Evolutionary conservation across 1,140 invertebrate species (phyloP).

Genomic region (Helicorthomorpha holstii): DNA sequence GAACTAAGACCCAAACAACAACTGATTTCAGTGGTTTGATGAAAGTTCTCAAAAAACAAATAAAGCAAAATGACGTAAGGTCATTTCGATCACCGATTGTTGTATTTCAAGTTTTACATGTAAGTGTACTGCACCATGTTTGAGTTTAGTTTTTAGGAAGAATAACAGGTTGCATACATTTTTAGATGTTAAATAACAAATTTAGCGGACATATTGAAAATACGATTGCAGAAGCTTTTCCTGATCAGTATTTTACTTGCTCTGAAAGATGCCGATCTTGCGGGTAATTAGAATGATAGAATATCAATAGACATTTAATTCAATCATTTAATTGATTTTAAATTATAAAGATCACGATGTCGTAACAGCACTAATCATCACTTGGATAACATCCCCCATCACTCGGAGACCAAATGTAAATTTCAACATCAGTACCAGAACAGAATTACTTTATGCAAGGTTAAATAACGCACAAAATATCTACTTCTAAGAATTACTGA

Average conservation of each 20-base stretch:
- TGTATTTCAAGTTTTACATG: conserved; percentile 47
- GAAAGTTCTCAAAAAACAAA: conserved; percentile 33
- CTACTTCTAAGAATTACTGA: too few species aligned
- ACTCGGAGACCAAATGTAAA: conserved; percentile 33
- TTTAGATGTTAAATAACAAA: conserved; percentile 52
- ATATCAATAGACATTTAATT: neutral
- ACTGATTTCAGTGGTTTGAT: conserved; percentile 39
- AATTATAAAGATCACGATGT: conserved; percentile 32
- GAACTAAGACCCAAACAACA: conserved; percentile 33
- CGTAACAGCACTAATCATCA: conserved; percentile 56
- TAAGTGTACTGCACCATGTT: conserved; percentile 14
- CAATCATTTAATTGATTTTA: neutral
- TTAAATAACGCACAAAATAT: conserved; percentile 10
- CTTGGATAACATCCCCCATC: conserved; percentile 45
- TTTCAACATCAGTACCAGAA: conserved; percentile 69
- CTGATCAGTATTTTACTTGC: conserved; percentile 67
- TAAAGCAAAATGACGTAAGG: conserved; percentile 47
- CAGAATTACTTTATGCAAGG: conserved; percentile 51
- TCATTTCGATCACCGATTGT: conserved; percentile 43
- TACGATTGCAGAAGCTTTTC: conserved; percentile 43
- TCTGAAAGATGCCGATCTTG: conserved; percentile 51
- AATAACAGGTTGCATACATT: neutral
- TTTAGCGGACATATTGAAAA: conserved; percentile 50
- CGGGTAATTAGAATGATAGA: too few species aligned
- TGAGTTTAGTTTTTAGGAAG: neutral